phyloP scores from a whole-genome alignment of 2,113 vertebrate species.

The Hydropotes inermis region DNA sequence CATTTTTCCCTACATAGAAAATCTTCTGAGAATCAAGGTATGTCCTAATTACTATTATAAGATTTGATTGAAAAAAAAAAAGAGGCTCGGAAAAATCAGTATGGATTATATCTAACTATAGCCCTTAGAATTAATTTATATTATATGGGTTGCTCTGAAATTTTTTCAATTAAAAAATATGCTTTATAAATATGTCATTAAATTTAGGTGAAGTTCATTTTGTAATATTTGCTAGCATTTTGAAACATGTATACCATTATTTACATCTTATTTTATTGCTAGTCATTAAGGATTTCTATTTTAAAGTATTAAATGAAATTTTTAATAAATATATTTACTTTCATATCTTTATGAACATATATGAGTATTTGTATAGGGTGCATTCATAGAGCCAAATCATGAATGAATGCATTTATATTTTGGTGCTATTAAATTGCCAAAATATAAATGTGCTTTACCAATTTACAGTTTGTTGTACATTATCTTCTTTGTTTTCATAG shows the following conservation, averaged over 20 bases:
- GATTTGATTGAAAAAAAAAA: neutral
- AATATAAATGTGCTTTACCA: neutral
- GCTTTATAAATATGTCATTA: neutral
- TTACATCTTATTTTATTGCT: neutral
- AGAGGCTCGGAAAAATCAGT: neutral
- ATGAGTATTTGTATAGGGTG: neutral
- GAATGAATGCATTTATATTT: neutral
- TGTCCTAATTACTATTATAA: neutral
- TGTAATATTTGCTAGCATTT: neutral
- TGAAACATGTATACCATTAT: neutral
- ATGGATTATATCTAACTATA: neutral
- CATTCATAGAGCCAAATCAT: neutral
- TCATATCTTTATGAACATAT: neutral
- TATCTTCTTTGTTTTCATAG: neutral
- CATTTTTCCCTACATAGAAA: neutral
- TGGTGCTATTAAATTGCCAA: neutral
- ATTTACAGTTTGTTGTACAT: neutral
- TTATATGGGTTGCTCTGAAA: neutral
- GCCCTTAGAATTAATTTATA: neutral
- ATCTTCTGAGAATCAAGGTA: neutral
- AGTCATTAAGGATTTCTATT: neutral
- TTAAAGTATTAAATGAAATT: neutral
- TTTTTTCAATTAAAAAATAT: constrained; percentile 15
- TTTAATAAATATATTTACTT: neutral
- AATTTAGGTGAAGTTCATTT: neutral